phyloP scores from a whole-genome alignment of 2,888 invertebrate genomes.

The Apamea epomidion region DNA sequence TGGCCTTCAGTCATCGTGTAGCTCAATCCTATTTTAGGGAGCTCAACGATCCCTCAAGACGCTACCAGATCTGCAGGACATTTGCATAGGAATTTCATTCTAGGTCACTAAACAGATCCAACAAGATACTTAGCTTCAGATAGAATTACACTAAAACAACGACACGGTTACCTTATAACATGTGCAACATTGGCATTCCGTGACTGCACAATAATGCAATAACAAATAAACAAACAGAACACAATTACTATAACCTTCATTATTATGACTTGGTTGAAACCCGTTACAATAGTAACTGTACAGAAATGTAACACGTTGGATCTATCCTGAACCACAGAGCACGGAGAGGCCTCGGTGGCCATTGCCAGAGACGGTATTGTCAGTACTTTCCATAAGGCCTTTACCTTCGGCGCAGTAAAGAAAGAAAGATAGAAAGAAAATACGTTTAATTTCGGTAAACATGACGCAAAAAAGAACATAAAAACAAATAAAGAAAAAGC shows the following conservation, averaged over 20 bases:
- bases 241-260: constrained; percentile 43
- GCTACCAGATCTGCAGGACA: background rate
- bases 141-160: constrained; percentile 20
- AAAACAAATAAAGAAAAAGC: no score
- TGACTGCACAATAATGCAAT: constrained; percentile 50
- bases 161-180: constrained; percentile 27
- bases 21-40: background rate
- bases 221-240: constrained; percentile 45
- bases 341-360: background rate
- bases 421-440: no score
- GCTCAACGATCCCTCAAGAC: background rate
- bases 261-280: constrained; percentile 44
- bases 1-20: background rate
- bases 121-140: constrained; percentile 32
- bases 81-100: background rate
- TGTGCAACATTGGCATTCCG: constrained; percentile 17
- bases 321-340: constrained; percentile 32
- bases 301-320: constrained; percentile 45
- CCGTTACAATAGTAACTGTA: constrained; percentile 58
- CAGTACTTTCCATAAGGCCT: background rate
- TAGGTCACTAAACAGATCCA: constrained; percentile 18
- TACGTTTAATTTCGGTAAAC: no score
- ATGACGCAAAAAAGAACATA: no score
- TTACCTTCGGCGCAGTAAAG: no score
- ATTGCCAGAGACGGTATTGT: background rate